Percentiles rank a stretch among this genome's conserved stretches.
These are phyloP conservation scores for Danionella cerebrum DNA, from an alignment of 2,113 vertebrate species.

Conservation along the genomic window DNA sequence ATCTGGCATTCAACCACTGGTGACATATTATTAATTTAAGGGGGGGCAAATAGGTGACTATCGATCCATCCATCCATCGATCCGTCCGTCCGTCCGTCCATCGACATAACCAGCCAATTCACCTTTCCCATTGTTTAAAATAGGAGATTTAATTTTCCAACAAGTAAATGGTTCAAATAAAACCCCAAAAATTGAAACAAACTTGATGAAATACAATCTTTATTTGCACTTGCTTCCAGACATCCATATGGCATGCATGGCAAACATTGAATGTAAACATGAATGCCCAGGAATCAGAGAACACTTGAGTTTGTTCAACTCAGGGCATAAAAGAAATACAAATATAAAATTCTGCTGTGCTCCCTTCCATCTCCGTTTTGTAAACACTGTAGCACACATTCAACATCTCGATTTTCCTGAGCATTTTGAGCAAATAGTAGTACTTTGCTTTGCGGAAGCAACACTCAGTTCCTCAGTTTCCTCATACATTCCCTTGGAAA, in stretches of 20 bases:
- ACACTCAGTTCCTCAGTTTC: neutral
- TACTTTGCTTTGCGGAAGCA: neutral
- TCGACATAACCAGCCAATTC: too few relatives aligned
- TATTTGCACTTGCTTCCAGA: neutral
- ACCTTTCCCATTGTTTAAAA: neutral
- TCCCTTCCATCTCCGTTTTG: neutral
- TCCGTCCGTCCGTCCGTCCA: too few relatives aligned
- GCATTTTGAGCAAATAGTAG: neutral
- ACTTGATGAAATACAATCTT: neutral
- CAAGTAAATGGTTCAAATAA: too few relatives aligned
- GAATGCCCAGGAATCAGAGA: neutral
- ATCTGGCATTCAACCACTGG: too few relatives aligned
- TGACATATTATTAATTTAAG: too few relatives aligned
- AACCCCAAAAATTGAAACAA: neutral
- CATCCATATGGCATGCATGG: neutral
- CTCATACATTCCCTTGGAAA: neutral
- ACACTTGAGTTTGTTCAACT: neutral
- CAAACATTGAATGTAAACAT: constrained; percentile 16
- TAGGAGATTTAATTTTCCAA: too few relatives aligned
- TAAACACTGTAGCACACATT: neutral
- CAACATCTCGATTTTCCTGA: neutral
- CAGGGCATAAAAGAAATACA: neutral
- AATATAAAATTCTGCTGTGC: neutral
- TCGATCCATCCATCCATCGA: too few relatives aligned
- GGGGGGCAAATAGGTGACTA: too few relatives aligned